Conservation (phyloP, 2,113 vertebrate species). For the Mirza zaza region DNA sequence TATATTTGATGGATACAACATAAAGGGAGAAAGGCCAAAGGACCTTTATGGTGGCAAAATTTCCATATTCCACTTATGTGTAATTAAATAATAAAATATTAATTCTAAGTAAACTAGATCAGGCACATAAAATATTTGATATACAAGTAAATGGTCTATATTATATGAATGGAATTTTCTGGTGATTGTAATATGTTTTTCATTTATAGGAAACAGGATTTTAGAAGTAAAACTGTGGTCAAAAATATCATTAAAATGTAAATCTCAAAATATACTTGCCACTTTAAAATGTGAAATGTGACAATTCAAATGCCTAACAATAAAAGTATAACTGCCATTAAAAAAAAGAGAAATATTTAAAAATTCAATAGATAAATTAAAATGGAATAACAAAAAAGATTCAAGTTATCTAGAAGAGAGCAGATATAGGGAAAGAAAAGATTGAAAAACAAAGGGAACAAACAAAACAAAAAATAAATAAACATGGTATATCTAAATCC, state of each 20-base stretch:
- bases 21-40: background rate
- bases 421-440: background rate
- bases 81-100: background rate
- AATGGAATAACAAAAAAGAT: background rate
- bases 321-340: background rate
- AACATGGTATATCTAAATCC: background rate
- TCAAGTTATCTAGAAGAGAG: background rate
- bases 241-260: background rate
- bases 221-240: background rate
- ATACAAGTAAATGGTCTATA: background rate
- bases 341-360: background rate
- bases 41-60: background rate
- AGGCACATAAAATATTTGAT: background rate
- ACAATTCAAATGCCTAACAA: background rate
- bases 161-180: slow-evolving; percentile 29
- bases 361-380: background rate
- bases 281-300: slow-evolving; percentile 13
- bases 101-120: background rate
- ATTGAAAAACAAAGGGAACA: background rate
- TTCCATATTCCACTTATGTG: background rate
- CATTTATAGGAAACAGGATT: slow-evolving; percentile 35
- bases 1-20: background rate
- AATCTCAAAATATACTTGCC: background rate
- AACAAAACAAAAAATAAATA: background rate
- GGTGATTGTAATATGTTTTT: background rate